A percentile compares a stretch with the other conserved stretches of the same genome.
These are phyloP conservation scores for Ernsta delagoae DNA, from an alignment of 2,888 invertebrate species.

Conservation along the genomic window DNA sequence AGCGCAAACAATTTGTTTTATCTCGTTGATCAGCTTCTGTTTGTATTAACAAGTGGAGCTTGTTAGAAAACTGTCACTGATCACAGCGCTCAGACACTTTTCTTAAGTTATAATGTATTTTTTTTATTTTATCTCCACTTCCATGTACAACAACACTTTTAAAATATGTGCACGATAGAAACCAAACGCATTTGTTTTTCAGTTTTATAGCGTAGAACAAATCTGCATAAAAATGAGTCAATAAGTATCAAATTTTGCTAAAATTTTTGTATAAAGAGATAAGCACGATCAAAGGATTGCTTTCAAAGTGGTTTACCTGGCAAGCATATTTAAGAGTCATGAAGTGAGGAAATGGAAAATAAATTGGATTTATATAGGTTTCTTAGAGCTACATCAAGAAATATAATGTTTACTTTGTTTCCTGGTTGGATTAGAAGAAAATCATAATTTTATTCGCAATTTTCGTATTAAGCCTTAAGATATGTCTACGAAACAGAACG, in stretches of 20 bases:
- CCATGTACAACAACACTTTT: not conserved
- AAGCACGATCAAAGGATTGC: conserved; percentile 82
- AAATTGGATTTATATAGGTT: conserved; percentile 82
- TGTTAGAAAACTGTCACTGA: conserved; percentile 28
- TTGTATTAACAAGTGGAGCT: conserved; percentile 38
- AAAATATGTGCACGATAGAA: not conserved
- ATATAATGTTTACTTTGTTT: conserved; percentile 78
- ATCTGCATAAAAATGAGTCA: conserved; percentile 46
- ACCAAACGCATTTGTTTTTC: conserved; percentile 2
- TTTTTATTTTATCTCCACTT: not conserved
- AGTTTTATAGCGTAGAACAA: conserved; percentile 14
- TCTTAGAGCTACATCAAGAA: conserved; percentile 72
- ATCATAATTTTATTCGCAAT: conserved; percentile 53
- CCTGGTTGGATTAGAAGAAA: conserved; percentile 58
- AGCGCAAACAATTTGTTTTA: conserved; percentile 60
- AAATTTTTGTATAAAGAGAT: conserved; percentile 77
- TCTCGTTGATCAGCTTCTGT: conserved; percentile 49
- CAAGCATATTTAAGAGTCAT: conserved; percentile 83
- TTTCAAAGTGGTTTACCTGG: conserved; percentile 82
- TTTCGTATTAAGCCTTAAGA: conserved; percentile 26
- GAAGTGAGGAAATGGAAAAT: conserved; percentile 84
- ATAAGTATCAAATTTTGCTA: conserved; percentile 74
- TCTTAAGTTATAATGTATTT: not conserved
- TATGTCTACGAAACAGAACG: not conserved
- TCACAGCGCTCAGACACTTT: conserved; percentile 10